These are phyloP conservation scores for Limonius californicus DNA, from an alignment of 1,140 invertebrate species.

Conservation along the genomic window DNA sequence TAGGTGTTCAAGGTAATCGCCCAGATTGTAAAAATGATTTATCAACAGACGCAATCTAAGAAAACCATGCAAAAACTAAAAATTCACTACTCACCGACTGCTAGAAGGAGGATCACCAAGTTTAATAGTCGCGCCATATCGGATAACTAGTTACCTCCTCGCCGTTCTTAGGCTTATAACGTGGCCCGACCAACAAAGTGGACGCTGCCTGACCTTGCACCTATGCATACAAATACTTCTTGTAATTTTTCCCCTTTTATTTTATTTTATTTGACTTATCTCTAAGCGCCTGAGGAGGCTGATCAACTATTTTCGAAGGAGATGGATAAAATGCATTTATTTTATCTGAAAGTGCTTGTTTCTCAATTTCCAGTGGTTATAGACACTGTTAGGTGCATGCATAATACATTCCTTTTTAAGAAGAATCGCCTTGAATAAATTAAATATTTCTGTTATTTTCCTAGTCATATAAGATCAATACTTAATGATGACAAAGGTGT, in stretches of 20 bases:
- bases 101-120: constrained; percentile 16
- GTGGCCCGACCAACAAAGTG: constrained; percentile 2
- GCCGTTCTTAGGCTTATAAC: constrained; percentile 22
- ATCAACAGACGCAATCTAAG: background rate
- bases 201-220: constrained; percentile 7
- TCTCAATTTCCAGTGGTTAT: no score
- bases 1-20: background rate
- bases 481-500: no score
- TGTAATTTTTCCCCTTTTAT: background rate
- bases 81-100: constrained; percentile 19
- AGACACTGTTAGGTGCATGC: no score
- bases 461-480: no score
- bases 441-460: no score
- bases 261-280: no score
- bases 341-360: no score
- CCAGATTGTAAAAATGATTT: background rate
- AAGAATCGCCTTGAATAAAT: no score
- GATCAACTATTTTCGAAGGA: no score
- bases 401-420: no score
- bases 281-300: no score
- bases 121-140: constrained; percentile 26
- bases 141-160: constrained; percentile 18
- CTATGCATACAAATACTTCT: background rate
- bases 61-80: background rate
- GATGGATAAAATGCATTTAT: no score